A percentile compares a stretch with the other conserved stretches of the same genome.
Evolutionary conservation across 2,113 vertebrate species (phyloP).

Genomic region (Varanus salvator): DNA sequence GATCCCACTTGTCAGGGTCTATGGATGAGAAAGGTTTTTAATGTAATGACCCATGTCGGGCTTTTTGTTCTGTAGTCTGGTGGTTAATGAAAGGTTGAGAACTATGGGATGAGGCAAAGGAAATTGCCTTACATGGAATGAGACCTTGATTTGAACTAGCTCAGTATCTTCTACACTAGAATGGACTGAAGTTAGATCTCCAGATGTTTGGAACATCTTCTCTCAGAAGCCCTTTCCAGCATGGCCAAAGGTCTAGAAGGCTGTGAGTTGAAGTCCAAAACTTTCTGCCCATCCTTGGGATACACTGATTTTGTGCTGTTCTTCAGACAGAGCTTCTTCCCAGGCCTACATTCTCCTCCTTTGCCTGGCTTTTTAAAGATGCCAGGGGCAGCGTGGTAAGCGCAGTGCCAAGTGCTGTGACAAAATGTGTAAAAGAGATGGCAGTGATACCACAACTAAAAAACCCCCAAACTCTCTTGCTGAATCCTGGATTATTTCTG

Average conservation of each 20-base stretch:
- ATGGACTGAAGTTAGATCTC: no score
- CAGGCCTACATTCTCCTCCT: background rate
- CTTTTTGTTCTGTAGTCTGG: background rate
- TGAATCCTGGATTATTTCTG: background rate
- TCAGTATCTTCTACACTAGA: background rate
- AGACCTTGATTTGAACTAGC: background rate
- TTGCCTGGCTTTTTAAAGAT: background rate
- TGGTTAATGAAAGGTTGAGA: background rate
- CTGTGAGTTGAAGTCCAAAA: no score
- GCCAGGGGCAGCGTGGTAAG: background rate
- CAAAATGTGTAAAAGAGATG: background rate
- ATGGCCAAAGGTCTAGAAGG: no score
- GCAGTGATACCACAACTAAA: background rate
- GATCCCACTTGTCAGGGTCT: conserved; percentile 1
- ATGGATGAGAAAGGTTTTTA: background rate
- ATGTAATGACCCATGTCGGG: background rate
- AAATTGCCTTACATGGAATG: background rate
- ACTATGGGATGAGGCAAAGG: background rate
- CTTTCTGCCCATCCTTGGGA: no score
- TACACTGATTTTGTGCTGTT: background rate
- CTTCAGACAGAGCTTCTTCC: background rate
- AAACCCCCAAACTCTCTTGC: no score
- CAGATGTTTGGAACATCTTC: no score
- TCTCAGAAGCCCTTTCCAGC: no score
- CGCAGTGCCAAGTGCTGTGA: background rate